Conservation (phyloP, 35 echinoderm and acorn worm species). For the Apostichopus japonicus region DNA sequence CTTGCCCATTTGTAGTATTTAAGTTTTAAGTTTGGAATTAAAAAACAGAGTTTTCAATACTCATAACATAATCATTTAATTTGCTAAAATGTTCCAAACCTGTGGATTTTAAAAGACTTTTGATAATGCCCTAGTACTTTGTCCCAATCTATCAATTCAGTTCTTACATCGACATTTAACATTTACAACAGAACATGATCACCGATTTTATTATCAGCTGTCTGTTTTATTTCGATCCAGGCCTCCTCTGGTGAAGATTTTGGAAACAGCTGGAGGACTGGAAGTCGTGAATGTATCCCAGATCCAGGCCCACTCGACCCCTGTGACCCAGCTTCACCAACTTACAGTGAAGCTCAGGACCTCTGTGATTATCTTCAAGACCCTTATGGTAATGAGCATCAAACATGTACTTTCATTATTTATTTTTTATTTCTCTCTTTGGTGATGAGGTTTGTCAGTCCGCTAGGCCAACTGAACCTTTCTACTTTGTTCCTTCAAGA, state of each 20-base stretch:
- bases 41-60: too few species aligned
- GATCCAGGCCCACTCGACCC: slow-evolving; percentile 62
- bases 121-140: neutral
- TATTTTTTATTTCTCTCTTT: too few species aligned
- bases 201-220: neutral
- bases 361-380: slow-evolving; percentile 75
- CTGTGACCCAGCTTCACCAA: slow-evolving; percentile 57
- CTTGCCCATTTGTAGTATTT: too few species aligned
- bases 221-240: neutral
- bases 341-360: slow-evolving; percentile 46
- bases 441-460: neutral
- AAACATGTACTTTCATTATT: too few species aligned
- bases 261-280: slow-evolving; percentile 70
- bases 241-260: slow-evolving; percentile 58
- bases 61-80: too few species aligned
- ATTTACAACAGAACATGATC: neutral
- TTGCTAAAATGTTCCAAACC: too few species aligned
- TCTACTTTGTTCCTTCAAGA: neutral
- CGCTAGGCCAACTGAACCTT: neutral
- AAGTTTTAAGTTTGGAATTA: too few species aligned
- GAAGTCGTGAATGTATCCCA: slow-evolving; percentile 55
- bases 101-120: neutral
- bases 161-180: neutral
- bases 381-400: slow-evolving; percentile 45
- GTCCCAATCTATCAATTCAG: neutral